These are phyloP conservation scores for Sternarchorhynchus goeldii DNA, from an alignment of 2,797 vertebrate species.

Conservation along the genomic window DNA sequence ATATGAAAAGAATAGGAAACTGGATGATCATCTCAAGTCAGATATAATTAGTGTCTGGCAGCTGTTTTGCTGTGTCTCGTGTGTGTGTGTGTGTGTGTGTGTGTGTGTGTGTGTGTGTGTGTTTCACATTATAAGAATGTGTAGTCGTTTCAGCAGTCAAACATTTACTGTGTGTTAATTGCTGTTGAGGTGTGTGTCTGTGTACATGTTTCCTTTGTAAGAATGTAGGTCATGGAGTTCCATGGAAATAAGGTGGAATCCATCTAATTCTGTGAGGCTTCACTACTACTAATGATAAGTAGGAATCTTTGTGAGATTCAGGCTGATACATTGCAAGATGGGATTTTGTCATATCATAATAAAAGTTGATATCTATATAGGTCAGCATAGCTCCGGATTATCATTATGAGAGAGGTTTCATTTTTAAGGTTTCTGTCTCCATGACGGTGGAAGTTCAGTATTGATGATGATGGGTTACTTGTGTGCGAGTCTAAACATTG, in stretches of 20 bases:
- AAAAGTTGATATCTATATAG: background rate
- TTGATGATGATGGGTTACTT: background rate
- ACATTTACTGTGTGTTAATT: background rate
- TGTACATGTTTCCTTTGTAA: background rate
- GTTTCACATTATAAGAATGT: no score
- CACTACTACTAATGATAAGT: background rate
- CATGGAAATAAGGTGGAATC: conserved; percentile 2
- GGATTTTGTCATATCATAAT: background rate
- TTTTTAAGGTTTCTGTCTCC: background rate
- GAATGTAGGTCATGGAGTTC: conserved; percentile 17
- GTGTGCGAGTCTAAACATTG: background rate
- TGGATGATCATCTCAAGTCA: background rate
- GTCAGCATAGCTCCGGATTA: background rate
- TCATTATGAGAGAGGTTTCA: background rate
- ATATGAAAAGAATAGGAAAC: background rate
- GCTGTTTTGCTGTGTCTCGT: no score
- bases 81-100: no score
- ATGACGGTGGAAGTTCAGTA: background rate
- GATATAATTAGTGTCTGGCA: background rate
- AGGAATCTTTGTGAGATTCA: conserved; percentile 1
- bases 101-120: no score
- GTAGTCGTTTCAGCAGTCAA: background rate
- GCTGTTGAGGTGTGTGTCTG: background rate
- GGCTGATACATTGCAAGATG: background rate
- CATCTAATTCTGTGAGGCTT: conserved; percentile 19